Conservation (phyloP, 1,140 invertebrate species). For the Drosophila oshimai region DNA sequence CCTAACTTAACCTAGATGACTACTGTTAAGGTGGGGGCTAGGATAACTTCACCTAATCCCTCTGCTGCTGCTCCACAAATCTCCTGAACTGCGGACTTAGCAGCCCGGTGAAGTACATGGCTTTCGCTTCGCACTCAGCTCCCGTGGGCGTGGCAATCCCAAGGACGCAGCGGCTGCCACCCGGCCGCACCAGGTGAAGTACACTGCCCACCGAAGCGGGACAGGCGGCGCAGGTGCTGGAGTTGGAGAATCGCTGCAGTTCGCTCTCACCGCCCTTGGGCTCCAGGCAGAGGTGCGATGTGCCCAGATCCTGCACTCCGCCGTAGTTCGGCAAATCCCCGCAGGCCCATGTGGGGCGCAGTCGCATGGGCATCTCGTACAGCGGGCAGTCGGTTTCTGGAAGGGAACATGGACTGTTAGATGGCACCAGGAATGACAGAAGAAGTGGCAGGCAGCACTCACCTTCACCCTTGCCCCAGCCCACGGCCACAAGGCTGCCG, state of each 20-base stretch:
- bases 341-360: conserved; percentile 46
- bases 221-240: conserved; percentile 37
- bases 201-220: conserved; percentile 50
- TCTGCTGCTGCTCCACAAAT: conserved; percentile 46
- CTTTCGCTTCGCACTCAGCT: conserved; percentile 12
- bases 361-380: conserved; percentile 61
- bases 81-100: conserved; percentile 19
- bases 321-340: conserved; percentile 11
- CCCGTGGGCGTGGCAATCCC: conserved; percentile 61
- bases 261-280: background rate
- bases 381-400: conserved; percentile 53
- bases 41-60: background rate
- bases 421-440: too few relatives aligned
- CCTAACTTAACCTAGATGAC: conserved; percentile 3
- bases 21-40: background rate
- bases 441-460: background rate
- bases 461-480: conserved; percentile 57
- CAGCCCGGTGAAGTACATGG: conserved; percentile 57
- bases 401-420: too few relatives aligned
- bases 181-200: conserved; percentile 43
- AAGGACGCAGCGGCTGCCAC: conserved; percentile 51
- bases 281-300: conserved; percentile 24
- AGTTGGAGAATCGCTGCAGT: conserved; percentile 7
- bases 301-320: conserved; percentile 6
- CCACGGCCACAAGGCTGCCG: conserved; percentile 49